Percentiles rank a stretch among this genome's conserved stretches.
Evolutionary conservation across 2,797 vertebrate genomes (phyloP).

Genomic region (Typhlichthys subterraneus): DNA sequence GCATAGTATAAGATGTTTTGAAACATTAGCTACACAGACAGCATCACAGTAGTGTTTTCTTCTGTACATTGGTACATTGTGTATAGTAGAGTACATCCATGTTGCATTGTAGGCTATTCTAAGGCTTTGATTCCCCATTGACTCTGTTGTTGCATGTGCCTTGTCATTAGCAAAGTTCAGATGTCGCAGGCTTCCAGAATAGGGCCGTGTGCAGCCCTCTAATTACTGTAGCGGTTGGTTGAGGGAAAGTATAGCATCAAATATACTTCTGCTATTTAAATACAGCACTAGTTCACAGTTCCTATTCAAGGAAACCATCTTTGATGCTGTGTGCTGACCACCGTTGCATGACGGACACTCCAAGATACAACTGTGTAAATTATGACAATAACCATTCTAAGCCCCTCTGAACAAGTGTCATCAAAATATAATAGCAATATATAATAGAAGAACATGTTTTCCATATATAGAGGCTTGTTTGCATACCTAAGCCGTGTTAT

Average conservation of each 20-base stretch:
- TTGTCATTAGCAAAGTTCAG: slow-evolving; percentile 74
- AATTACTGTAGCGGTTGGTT: slow-evolving; percentile 66
- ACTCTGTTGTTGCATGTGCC: slow-evolving; percentile 61
- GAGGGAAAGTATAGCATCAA: slow-evolving; percentile 72
- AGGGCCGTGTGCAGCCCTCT: slow-evolving; percentile 60
- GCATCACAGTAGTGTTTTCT: no score
- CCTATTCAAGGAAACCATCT: slow-evolving; percentile 55
- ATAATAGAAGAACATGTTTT: slow-evolving; percentile 1
- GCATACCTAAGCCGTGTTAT: no score
- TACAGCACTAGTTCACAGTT: slow-evolving; percentile 44
- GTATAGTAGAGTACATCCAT: slow-evolving; percentile 8
- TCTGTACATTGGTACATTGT: not conserved
- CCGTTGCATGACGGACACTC: slow-evolving; percentile 23
- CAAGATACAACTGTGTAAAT: slow-evolving; percentile 27
- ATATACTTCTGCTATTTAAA: slow-evolving; percentile 58
- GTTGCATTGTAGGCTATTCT: slow-evolving; percentile 67
- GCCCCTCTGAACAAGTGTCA: not conserved
- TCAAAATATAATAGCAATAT: not conserved
- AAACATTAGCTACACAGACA: no score
- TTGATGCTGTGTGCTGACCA: slow-evolving; percentile 41
- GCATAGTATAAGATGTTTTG: no score
- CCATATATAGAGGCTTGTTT: not conserved
- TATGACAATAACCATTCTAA: slow-evolving; percentile 2
- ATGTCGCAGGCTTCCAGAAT: slow-evolving; percentile 63
- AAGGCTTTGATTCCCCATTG: slow-evolving; percentile 63